A percentile compares a stretch with the other conserved stretches of the same genome.
These are phyloP conservation scores for Pseudeuparius sepicola DNA, from an alignment of 2,888 invertebrate species.

Conservation along the genomic window DNA sequence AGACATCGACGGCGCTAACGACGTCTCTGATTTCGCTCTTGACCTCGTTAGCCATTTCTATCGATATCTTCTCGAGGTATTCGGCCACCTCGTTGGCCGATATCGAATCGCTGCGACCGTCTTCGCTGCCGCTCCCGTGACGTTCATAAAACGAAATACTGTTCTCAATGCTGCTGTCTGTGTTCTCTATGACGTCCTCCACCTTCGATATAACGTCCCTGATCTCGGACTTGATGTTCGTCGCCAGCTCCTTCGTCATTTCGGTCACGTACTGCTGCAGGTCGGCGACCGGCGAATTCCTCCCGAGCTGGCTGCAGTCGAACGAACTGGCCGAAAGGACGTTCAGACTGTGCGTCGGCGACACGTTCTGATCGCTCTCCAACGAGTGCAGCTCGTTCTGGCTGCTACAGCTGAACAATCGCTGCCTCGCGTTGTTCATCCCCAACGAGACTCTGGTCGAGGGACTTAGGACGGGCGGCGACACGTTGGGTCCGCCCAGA, in stretches of 20 bases:
- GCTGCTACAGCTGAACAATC: slow-evolving; percentile 58
- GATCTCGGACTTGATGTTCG: slow-evolving; percentile 73
- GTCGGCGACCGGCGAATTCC: slow-evolving; percentile 50
- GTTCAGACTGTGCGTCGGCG: slow-evolving; percentile 41
- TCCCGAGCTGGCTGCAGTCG: slow-evolving; percentile 46
- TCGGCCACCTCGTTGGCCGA: slow-evolving; percentile 67
- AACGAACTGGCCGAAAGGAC: slow-evolving; percentile 41
- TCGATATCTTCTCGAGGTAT: slow-evolving; percentile 67
- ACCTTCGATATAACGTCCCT: slow-evolving; percentile 71
- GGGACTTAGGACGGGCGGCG: slow-evolving; percentile 48
- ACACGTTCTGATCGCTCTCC: slow-evolving; percentile 42
- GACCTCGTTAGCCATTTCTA: slow-evolving; percentile 69
- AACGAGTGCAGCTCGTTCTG: slow-evolving; percentile 61
- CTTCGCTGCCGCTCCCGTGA: slow-evolving; percentile 47
- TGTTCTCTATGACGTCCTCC: slow-evolving; percentile 66
- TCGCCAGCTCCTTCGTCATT: slow-evolving; percentile 67
- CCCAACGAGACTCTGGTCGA: slow-evolving; percentile 56
- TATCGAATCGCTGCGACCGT: slow-evolving; percentile 56
- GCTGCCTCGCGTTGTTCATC: slow-evolving; percentile 38
- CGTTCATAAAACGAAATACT: slow-evolving; percentile 33
- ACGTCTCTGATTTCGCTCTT: slow-evolving; percentile 68
- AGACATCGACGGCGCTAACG: slow-evolving; percentile 60
- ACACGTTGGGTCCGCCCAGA: slow-evolving; percentile 39
- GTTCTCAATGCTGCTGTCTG: slow-evolving; percentile 39
- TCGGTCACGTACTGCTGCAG: slow-evolving; percentile 67